These are phyloP conservation scores for Liopterus haemorrhoidalis DNA, from an alignment of 2,888 invertebrate genomes.

Conservation along the genomic window DNA sequence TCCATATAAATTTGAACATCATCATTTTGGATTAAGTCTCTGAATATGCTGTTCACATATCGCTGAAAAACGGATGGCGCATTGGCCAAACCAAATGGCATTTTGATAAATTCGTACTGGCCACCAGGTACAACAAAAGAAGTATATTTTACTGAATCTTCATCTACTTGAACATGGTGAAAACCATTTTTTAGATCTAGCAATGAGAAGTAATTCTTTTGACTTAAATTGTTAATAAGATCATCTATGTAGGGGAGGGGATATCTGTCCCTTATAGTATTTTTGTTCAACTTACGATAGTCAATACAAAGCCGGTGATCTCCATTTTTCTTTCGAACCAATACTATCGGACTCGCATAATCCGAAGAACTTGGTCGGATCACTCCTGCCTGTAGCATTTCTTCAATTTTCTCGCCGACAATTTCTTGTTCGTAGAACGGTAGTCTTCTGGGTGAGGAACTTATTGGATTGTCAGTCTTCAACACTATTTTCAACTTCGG, in stretches of 20 bases:
- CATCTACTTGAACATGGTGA: no score
- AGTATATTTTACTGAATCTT: no score
- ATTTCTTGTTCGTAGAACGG: constrained; percentile 1
- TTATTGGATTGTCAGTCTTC: no score
- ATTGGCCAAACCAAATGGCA: not conserved
- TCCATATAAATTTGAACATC: constrained; percentile 17
- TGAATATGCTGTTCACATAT: not conserved
- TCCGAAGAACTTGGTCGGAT: constrained; percentile 1
- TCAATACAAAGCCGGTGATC: constrained; percentile 30
- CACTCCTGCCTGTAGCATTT: not conserved
- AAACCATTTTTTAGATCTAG: constrained; percentile 27
- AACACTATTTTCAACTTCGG: no score
- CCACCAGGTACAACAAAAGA: no score
- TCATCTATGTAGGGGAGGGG: constrained; percentile 27
- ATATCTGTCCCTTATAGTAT: constrained; percentile 27
- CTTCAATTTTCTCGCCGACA: not conserved
- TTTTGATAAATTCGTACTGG: no score
- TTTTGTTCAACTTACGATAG: constrained; percentile 26
- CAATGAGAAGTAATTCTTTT: constrained; percentile 21
- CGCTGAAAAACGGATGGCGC: not conserved
- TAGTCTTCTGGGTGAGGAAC: constrained; percentile 8
- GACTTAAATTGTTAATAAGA: constrained; percentile 22
- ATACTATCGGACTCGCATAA: constrained; percentile 18
- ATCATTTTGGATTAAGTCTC: not conserved
- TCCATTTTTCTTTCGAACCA: constrained; percentile 30